Percentiles rank a stretch among this genome's conserved stretches.
Conservation (phyloP, 2,888 invertebrate genomes). For the Hetaerina titia region DNA sequence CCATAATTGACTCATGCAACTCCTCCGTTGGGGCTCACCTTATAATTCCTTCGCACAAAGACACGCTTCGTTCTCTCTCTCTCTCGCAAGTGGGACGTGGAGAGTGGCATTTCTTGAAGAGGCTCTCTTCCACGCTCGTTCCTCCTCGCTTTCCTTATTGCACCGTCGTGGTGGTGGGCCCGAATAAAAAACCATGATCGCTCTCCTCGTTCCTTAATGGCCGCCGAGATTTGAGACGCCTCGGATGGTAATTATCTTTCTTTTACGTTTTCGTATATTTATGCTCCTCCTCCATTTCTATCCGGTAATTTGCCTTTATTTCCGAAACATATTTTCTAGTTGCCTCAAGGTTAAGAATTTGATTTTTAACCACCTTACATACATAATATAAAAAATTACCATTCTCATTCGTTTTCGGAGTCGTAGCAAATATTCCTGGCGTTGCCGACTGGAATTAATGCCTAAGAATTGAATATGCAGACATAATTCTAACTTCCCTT, state of each 20-base stretch:
- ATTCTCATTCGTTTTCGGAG: too few species aligned
- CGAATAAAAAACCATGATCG: background rate
- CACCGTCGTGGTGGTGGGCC: background rate
- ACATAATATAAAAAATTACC: too few species aligned
- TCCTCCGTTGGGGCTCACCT: background rate
- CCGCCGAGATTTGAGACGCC: background rate
- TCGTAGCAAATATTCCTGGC: too few species aligned
- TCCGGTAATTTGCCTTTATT: too few species aligned
- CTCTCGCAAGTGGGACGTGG: background rate
- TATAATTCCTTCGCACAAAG: slow-evolving; percentile 13
- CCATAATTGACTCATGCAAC: slow-evolving; percentile 60
- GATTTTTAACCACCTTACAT: too few species aligned
- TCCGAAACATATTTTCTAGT: too few species aligned
- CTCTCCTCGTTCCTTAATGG: background rate
- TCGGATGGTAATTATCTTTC: background rate
- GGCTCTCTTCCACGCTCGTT: background rate
- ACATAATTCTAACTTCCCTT: too few species aligned
- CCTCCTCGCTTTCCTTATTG: background rate
- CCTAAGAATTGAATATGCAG: too few species aligned
- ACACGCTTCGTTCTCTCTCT: background rate
- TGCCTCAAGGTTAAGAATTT: too few species aligned
- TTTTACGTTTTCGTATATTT: background rate
- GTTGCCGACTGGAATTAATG: too few species aligned
- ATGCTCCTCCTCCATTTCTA: too few species aligned
- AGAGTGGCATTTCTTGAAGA: background rate